Conservation (phyloP, 2,797 vertebrate species). For the Balearica regulorum region DNA sequence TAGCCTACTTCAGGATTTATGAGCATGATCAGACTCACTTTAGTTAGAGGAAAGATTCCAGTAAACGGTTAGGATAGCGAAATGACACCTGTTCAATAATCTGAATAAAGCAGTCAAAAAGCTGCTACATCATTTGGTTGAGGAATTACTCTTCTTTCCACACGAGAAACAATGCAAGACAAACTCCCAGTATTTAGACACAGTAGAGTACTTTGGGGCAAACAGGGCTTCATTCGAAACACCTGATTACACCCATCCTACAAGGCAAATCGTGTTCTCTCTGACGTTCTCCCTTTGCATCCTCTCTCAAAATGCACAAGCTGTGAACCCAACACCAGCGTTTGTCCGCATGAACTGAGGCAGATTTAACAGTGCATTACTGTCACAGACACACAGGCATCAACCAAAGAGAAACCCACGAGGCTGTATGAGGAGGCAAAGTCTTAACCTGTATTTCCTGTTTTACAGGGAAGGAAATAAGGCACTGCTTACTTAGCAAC, state of each 20-base stretch:
- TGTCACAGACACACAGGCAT: not conserved
- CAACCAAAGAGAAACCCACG: not conserved
- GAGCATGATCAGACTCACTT: not conserved
- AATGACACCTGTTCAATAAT: not conserved
- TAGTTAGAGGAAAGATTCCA: not conserved
- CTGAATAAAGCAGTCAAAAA: not conserved
- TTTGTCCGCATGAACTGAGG: not conserved
- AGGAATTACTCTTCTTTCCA: not conserved
- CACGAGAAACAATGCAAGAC: not conserved
- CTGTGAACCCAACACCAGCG: rapidly evolving
- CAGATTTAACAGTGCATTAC: rapidly evolving
- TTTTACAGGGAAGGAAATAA: conserved; percentile 26
- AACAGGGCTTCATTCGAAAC: rapidly evolving
- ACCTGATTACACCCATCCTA: rapidly evolving
- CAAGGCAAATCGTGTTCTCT: not conserved
- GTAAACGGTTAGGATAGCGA: not conserved
- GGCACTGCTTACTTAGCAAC: not conserved
- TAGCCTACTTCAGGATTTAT: not conserved
- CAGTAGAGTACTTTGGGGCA: not conserved
- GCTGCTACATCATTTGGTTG: rapidly evolving
- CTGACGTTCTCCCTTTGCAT: rapidly evolving
- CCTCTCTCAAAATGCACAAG: not conserved
- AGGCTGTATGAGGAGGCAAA: not conserved
- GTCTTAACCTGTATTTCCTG: conserved; percentile 58
- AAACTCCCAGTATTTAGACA: not conserved